A percentile compares a stretch with the other conserved stretches of the same genome.
Conservation (phyloP, 2,888 invertebrate genomes). For the Neoscelio sp. region DNA sequence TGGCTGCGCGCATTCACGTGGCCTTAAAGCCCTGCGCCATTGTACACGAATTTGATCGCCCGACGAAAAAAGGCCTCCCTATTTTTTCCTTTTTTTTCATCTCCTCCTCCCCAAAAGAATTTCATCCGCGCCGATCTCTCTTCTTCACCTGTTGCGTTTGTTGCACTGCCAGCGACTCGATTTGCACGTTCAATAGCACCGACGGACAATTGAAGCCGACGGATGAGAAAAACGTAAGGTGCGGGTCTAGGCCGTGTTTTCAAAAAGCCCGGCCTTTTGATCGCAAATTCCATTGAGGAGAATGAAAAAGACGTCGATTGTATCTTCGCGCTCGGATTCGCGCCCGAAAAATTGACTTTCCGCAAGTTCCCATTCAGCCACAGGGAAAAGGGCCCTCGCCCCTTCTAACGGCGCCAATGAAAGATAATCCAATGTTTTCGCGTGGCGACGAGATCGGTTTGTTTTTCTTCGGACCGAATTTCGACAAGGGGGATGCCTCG, state of each 20-base stretch:
- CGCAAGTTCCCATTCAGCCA: conserved; percentile 60
- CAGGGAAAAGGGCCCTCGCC: conserved; percentile 51
- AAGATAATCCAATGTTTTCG: conserved; percentile 65
- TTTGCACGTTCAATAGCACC: conserved; percentile 82
- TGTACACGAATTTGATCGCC: conserved; percentile 40
- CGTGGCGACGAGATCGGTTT: conserved; percentile 47
- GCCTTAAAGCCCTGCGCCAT: background rate
- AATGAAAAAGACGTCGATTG: conserved; percentile 73
- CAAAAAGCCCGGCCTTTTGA: conserved; percentile 79
- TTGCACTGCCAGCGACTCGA: conserved; percentile 79
- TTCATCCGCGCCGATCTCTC: conserved; percentile 74
- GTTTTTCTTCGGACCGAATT: conserved; percentile 52
- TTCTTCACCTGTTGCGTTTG: conserved; percentile 82
- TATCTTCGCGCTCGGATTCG: conserved; percentile 72
- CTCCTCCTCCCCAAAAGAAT: conserved; percentile 60
- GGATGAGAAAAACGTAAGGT: conserved; percentile 78
- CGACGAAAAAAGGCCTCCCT: conserved; percentile 51
- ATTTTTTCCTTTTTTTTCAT: conserved; percentile 7
- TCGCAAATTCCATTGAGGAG: conserved; percentile 80
- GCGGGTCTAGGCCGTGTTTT: conserved; percentile 74
- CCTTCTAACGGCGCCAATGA: conserved; percentile 52
- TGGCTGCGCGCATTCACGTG: conserved; percentile 14
- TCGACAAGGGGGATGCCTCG: conserved; percentile 24
- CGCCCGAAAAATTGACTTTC: conserved; percentile 76
- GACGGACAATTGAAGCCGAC: conserved; percentile 79